Percentiles rank a stretch among this genome's conserved stretches.
Evolutionary conservation across 1,140 invertebrate genomes (phyloP).

Genomic region (Pteromalus puparum): DNA sequence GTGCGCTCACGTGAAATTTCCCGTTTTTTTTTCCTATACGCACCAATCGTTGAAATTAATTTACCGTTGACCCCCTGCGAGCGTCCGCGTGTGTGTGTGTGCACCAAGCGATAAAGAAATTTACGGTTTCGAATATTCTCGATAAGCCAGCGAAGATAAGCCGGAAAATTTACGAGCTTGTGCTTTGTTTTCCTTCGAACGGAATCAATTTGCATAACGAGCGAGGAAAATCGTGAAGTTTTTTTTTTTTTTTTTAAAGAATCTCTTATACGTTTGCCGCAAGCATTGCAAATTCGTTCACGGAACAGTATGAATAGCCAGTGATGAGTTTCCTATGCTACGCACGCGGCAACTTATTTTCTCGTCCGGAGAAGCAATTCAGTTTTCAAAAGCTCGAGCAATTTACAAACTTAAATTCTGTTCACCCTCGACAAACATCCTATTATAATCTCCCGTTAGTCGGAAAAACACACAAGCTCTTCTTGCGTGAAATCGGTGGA

Average conservation of each 20-base stretch:
- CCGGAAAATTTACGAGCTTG: slow-evolving; percentile 14
- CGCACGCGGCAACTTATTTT: no score
- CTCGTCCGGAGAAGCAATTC: no score
- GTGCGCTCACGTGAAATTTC: slow-evolving; percentile 15
- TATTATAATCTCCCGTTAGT: no score
- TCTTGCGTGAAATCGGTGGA: not conserved
- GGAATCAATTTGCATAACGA: not conserved
- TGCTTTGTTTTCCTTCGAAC: not conserved
- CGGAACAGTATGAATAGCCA: no score
- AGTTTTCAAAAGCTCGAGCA: no score
- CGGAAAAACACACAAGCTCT: not conserved
- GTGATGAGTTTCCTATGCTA: no score
- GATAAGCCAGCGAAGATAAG: not conserved
- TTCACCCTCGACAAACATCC: no score
- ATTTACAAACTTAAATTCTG: no score
- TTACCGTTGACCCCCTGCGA: slow-evolving; percentile 7
- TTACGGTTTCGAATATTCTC: not conserved
- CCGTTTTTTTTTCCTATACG: not conserved
- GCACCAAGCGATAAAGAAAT: not conserved
- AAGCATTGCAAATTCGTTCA: no score
- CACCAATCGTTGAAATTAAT: slow-evolving; percentile 47
- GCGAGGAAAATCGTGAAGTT: no score
- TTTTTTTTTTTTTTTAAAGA: no score
- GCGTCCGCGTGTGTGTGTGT: not conserved
- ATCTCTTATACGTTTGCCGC: no score